Base-by-base conservation (phyloP, 1,140 invertebrate species). In the Galleria mellonella region DNA sequence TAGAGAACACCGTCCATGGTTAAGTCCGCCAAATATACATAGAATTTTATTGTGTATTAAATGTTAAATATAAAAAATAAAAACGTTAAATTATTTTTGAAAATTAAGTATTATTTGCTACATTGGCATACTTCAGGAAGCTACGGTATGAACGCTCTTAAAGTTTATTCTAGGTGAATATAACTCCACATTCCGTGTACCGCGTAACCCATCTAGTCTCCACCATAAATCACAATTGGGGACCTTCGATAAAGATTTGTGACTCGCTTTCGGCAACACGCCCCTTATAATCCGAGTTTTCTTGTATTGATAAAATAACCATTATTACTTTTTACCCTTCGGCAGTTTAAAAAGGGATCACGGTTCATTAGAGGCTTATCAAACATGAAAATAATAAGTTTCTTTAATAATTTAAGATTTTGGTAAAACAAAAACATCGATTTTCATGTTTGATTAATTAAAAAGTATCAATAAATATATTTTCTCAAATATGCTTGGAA, bases 231-330 rank as follows among this genome's bases (percentile, higher is more conserved):
- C 17, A 23, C 17, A 23, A 23, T 23, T 3, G 17, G 17, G 17
- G 17, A 23, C 17, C 6, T 23, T 23, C 17, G 17, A 23, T 23
- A 23, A 23, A 23, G 17, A 23, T 23, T 23, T 23, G 17, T 23
- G 17, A 23, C 11, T 33, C 32, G 1, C 32, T 5, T 2, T 2
- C 32, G 1, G 10, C 32, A n/a, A n/a, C 11, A 4, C 32, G 2
- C 9, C 32, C 32, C 17, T 33, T 33, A 2, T 33, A 33, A 33
- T 33, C 32, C 32, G 11, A 4, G 11, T 12, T 33, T 33, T 33
- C 32, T 33, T 33, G 32, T 33, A 33, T 33, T 33, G 32, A 33
- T 33, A 33, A 33, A n/a, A 12, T 33, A 12, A 33, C 32, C 32
- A 33, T 33, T 33, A 33, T 12, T n/a, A n/a, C n/a, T n/a, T 33